Conservation (phyloP, 2,113 vertebrate genomes). For the Myotis davidii region DNA sequence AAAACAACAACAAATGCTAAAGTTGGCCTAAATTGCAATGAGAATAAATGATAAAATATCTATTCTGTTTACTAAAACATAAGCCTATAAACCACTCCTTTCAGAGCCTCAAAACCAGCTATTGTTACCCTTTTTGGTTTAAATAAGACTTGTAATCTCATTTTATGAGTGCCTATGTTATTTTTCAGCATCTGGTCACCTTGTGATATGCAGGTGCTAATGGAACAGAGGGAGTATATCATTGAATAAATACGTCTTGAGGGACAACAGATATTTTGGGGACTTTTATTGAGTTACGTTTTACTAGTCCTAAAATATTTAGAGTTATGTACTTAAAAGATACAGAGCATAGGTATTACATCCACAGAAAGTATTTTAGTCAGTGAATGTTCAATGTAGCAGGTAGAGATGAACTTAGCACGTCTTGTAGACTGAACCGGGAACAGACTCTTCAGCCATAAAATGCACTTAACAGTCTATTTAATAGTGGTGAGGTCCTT, state of each 20-base stretch:
- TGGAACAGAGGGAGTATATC: background rate
- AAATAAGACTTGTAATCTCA: background rate
- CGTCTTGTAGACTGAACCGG: slow-evolving; percentile 82
- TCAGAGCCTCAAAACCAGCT: background rate
- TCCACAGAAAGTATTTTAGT: slow-evolving; percentile 83
- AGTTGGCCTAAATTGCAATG: background rate
- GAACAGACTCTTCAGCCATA: slow-evolving; percentile 88
- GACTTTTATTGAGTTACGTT: slow-evolving; percentile 71
- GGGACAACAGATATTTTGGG: slow-evolving; percentile 52
- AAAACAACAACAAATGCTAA: background rate
- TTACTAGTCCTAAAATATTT: slow-evolving; percentile 79
- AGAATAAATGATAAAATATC: background rate
- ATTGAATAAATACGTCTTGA: background rate
- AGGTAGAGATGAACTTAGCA: slow-evolving; percentile 86
- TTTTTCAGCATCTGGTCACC: slow-evolving; percentile 25
- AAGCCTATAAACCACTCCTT: background rate
- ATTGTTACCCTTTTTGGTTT: background rate
- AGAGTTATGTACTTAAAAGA: slow-evolving; percentile 82
- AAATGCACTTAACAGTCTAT: slow-evolving; percentile 91
- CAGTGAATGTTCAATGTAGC: slow-evolving; percentile 88
- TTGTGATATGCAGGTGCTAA: background rate
- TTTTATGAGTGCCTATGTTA: slow-evolving; percentile 13
- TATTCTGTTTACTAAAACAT: background rate
- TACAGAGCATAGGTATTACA: slow-evolving; percentile 79
- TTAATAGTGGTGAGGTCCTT: slow-evolving; percentile 89